Evolutionary conservation across 2,888 invertebrate genomes (phyloP).

Genomic region (Drosophila tanythrix): DNA sequence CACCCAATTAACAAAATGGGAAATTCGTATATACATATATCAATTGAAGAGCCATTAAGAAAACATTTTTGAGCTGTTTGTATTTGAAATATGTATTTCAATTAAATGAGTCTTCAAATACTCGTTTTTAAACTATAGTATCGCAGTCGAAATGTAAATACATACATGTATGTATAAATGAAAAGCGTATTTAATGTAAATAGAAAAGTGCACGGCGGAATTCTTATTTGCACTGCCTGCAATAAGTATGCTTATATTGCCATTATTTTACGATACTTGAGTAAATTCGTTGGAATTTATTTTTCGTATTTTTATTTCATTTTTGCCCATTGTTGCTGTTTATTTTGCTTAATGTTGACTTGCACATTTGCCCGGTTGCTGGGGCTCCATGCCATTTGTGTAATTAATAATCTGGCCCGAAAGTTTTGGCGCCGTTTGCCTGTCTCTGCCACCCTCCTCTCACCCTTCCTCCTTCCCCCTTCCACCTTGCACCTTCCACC

Average conservation of each 20-base stretch:
- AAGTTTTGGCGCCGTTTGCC: constrained; percentile 33
- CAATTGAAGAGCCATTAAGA: neutral
- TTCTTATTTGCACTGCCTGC: constrained; percentile 2
- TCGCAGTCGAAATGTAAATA: neutral
- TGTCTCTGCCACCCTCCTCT: neutral
- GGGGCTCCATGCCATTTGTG: constrained; percentile 59
- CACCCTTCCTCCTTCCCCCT: too few species aligned
- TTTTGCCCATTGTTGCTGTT: constrained; percentile 15
- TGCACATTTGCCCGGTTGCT: constrained; percentile 50
- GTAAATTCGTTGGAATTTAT: neutral
- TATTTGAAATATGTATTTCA: neutral
- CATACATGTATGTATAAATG: neutral
- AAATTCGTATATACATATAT: neutral
- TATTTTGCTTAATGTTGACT: constrained; percentile 51
- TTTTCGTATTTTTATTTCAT: neutral
- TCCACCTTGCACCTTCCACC: neutral
- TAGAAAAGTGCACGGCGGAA: neutral
- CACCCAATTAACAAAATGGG: neutral
- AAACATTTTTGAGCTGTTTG: constrained; percentile 6
- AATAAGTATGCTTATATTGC: constrained; percentile 1
- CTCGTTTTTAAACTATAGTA: neutral
- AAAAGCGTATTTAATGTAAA: constrained; percentile 1
- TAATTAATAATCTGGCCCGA: constrained; percentile 64
- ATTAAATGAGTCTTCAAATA: neutral
- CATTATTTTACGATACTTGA: neutral